These are phyloP conservation scores for Chionomys nivalis DNA, from an alignment of 2,113 vertebrate species.

Conservation along the genomic window DNA sequence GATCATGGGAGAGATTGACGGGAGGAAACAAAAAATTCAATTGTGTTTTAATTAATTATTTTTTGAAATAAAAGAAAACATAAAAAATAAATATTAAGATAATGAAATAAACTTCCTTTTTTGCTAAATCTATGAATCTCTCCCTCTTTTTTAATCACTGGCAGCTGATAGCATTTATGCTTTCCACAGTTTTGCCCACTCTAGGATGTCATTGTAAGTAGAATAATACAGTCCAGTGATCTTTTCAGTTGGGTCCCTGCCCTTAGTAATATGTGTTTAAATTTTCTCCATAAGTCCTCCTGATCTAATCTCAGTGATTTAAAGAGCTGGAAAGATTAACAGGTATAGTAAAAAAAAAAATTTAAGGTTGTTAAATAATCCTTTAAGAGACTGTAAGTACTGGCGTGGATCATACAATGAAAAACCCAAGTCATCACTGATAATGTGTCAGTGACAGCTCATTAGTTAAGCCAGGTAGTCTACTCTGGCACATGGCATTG, in stretches of 20 bases:
- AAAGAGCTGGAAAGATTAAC: background rate
- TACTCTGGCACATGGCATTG: too few species aligned
- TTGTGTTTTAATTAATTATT: background rate
- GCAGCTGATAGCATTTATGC: background rate
- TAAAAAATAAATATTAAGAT: background rate
- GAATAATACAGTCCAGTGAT: background rate
- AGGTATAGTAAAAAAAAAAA: too few species aligned
- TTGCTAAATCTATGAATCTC: background rate
- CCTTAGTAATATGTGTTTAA: background rate
- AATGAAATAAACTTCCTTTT: background rate
- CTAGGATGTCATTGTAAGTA: background rate
- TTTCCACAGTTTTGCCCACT: background rate
- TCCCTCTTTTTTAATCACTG: background rate
- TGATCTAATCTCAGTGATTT: background rate
- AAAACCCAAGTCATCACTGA: background rate
- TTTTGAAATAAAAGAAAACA: background rate
- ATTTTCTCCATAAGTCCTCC: background rate
- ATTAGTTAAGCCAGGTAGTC: fast-evolving
- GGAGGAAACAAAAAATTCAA: background rate
- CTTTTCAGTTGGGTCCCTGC: too few species aligned
- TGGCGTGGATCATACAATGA: fast-evolving
- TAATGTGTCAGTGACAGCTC: fast-evolving
- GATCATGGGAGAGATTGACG: background rate
- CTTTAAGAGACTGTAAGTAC: background rate
- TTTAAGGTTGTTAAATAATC: background rate